phyloP scores from a whole-genome alignment of 53 echinoderm and acorn worm genomes.

The Arbacia lixula region DNA sequence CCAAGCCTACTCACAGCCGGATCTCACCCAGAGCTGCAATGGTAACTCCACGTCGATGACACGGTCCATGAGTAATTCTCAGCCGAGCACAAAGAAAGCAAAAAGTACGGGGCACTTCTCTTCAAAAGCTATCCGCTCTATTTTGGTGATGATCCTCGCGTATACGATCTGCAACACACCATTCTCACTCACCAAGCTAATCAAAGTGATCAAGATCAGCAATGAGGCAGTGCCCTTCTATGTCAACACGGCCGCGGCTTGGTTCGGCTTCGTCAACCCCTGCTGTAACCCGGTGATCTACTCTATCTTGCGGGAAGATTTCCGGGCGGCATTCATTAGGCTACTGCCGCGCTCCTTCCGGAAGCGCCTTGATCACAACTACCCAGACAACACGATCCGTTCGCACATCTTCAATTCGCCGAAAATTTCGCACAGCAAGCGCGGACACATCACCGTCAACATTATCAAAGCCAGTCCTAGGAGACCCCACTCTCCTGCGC shows the following conservation, averaged over 20 bases:
- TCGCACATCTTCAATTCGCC: slow-evolving; percentile 8
- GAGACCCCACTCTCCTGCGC: neutral
- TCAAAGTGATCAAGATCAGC: slow-evolving; percentile 66
- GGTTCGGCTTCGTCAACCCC: slow-evolving; percentile 74
- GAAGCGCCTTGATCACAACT: neutral
- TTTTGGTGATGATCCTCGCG: slow-evolving; percentile 66
- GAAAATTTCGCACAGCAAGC: neutral
- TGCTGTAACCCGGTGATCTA: slow-evolving; percentile 89
- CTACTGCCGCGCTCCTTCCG: slow-evolving; percentile 48
- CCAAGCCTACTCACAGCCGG: neutral
- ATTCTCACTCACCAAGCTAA: slow-evolving; percentile 81
- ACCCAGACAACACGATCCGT: neutral
- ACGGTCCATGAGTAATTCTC: neutral
- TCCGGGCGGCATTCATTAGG: slow-evolving; percentile 56
- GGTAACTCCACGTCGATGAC: neutral
- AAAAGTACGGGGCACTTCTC: slow-evolving; percentile 12
- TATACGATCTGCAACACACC: slow-evolving; percentile 80
- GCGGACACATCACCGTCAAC: slow-evolving; percentile 1
- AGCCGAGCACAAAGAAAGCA: neutral
- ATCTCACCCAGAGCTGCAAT: neutral
- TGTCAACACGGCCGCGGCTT: slow-evolving; percentile 69
- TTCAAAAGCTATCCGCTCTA: slow-evolving; percentile 71
- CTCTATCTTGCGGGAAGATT: slow-evolving; percentile 72
- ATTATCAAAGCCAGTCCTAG: slow-evolving; percentile 26
- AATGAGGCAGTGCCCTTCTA: slow-evolving; percentile 67